A percentile compares a stretch with the other conserved stretches of the same genome.
Evolutionary conservation across 1,140 invertebrate species (phyloP).

Genomic region (Calycopis cecrops): DNA sequence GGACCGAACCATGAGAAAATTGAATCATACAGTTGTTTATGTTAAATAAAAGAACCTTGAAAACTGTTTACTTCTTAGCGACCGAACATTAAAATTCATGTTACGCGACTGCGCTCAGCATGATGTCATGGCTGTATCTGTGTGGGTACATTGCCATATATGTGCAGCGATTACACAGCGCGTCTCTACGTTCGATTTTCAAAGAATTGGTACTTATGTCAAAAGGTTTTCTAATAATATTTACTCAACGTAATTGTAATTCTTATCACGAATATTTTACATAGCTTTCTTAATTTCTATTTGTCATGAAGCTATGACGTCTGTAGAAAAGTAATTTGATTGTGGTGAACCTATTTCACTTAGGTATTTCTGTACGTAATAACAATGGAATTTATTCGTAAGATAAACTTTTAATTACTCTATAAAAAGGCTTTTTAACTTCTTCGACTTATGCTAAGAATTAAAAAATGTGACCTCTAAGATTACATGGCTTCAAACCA

Average conservation of each 20-base stretch:
- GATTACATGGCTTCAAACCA: too few species aligned
- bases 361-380: too few species aligned
- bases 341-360: too few species aligned
- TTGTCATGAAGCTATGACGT: neutral
- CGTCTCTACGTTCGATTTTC: conserved; percentile 40
- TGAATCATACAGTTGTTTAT: conserved; percentile 11
- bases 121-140: conserved; percentile 56
- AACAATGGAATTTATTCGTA: too few species aligned
- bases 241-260: too few species aligned
- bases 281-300: neutral
- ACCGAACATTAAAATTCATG: conserved; percentile 58
- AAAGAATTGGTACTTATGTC: conserved; percentile 23
- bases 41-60: conserved; percentile 24
- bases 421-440: too few species aligned
- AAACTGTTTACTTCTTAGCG: conserved; percentile 27
- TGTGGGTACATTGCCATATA: conserved; percentile 54
- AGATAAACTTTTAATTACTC: too few species aligned
- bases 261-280: neutral
- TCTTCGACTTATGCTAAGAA: too few species aligned
- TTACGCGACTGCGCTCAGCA: conserved; percentile 28
- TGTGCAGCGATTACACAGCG: conserved; percentile 53
- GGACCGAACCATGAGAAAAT: conserved; percentile 3
- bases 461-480: too few species aligned
- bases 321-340: too few species aligned
- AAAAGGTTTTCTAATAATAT: too few species aligned